Evolutionary conservation across 2,797 vertebrate species (phyloP), one percentile per base, ranked within the genome.

Genomic region (Pangasius sanitwongsei): DNA sequence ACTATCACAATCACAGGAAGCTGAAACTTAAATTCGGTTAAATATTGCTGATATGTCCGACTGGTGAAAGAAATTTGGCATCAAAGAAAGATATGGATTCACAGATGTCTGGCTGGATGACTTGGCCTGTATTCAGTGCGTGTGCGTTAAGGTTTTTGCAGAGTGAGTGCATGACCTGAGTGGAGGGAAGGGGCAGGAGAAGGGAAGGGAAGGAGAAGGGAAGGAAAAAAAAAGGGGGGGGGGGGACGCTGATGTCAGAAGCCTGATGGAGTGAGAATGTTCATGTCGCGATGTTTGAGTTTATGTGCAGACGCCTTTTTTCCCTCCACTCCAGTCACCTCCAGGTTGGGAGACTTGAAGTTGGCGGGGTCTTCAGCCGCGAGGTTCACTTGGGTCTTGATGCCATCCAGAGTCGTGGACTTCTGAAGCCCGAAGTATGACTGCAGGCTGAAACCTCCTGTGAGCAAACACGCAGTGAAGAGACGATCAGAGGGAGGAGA

Each of bases 251-350:
- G n/a, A 77, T 44, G 89, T 95, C 95, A 99, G 95, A 99, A 99
- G 70, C 98, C 98, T 0, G 98, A 98, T 65, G 98, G 98, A 20
- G 97, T 98, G 87, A 99, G 97, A 92, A 98, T 95, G 25, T 99
- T 99, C 96, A 99, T 95, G 93, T 99, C 98, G 67, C 97, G 94
- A 8, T 95, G 97, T 92, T 97, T 97, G 89, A 99, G 96, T 87
- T 96, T 98, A 94, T 98, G 98, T 57, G 96, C 96, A n/a, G 94
- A 90, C 13, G 89, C 93, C 82, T 94, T 97, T 92, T 96, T 97
- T 55, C 93, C 94, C 83, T 98, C 97, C 18, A 92, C 82, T 89
- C 91, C 92, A 0, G 96, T 93, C 92, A 97, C 93, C 87, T 98
- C 97, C 91, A 98, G 97, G 92, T 96, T 98, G 83, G 97, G 96